Conservation (phyloP, 2,797 vertebrate genomes). For the Myotis daubentonii region DNA sequence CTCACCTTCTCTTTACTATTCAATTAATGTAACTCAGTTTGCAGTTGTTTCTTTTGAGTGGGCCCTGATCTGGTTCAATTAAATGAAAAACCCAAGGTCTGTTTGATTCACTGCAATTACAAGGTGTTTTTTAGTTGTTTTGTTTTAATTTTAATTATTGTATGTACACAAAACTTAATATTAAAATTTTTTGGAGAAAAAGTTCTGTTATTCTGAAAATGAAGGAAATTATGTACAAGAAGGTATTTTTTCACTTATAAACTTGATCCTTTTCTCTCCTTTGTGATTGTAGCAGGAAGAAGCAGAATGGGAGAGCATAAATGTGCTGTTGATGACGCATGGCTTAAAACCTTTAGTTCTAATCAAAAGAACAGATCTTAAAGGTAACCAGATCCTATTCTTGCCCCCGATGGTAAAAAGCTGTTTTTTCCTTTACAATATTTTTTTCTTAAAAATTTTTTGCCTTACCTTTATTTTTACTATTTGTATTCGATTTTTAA, state of each 20-base stretch:
- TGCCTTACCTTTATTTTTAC: slow-evolving; percentile 25
- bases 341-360: slow-evolving; percentile 90
- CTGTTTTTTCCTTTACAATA: neutral
- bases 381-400: slow-evolving; percentile 84
- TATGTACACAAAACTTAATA: slow-evolving; percentile 30
- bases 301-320: slow-evolving; percentile 90
- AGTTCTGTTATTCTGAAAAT: slow-evolving; percentile 33
- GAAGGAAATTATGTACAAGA: slow-evolving; percentile 18
- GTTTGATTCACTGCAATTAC: slow-evolving; percentile 37
- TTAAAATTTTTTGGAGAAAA: slow-evolving; percentile 31
- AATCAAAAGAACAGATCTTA: slow-evolving; percentile 81
- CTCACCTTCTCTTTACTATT: slow-evolving; percentile 21
- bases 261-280: slow-evolving; percentile 5
- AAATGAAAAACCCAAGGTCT: neutral
- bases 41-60: slow-evolving; percentile 19
- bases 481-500: slow-evolving; percentile 23
- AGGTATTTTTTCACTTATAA: neutral
- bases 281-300: slow-evolving; percentile 87
- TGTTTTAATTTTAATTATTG: slow-evolving; percentile 46
- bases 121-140: slow-evolving; percentile 8
- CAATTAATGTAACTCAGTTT: slow-evolving; percentile 3
- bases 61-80: neutral
- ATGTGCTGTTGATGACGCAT: slow-evolving; percentile 86
- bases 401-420: neutral
- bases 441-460: slow-evolving; percentile 6